A percentile compares a stretch with the other conserved stretches of the same genome.
Conservation (phyloP, 2,888 invertebrate species). For the Drosophila hawaiiensis region DNA sequence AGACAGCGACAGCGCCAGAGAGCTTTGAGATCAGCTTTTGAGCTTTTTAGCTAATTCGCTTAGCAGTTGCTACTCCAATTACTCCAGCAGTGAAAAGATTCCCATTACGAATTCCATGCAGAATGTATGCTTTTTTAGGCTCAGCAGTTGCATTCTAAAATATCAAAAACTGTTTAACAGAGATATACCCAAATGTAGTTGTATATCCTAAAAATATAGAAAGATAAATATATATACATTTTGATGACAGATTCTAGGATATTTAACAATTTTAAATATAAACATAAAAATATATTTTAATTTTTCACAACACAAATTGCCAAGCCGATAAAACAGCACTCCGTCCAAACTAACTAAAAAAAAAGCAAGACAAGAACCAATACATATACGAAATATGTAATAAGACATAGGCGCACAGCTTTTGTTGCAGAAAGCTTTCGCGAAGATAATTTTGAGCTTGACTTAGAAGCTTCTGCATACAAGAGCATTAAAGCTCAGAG, state of each 20-base stretch:
- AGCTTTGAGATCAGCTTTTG: slow-evolving; percentile 6
- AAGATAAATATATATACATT: too few species aligned
- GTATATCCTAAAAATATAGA: background rate
- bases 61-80: background rate
- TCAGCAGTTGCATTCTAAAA: background rate
- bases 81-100: background rate
- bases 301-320: background rate
- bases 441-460: background rate
- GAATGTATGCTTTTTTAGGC: too few species aligned
- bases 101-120: background rate
- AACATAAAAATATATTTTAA: too few species aligned
- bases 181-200: background rate
- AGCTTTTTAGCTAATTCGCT: background rate
- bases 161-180: too few species aligned
- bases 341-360: background rate
- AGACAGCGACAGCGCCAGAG: background rate
- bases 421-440: background rate
- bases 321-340: background rate
- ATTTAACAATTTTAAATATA: too few species aligned
- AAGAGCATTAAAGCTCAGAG: background rate
- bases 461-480: background rate
- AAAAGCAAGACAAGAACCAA: background rate
- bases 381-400: background rate
- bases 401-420: background rate
- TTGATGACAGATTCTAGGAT: too few species aligned